Percentiles rank a stretch among this genome's conserved stretches.
Evolutionary conservation across 2,113 vertebrate genomes (phyloP).

Genomic region (Dromaius novaehollandiae): DNA sequence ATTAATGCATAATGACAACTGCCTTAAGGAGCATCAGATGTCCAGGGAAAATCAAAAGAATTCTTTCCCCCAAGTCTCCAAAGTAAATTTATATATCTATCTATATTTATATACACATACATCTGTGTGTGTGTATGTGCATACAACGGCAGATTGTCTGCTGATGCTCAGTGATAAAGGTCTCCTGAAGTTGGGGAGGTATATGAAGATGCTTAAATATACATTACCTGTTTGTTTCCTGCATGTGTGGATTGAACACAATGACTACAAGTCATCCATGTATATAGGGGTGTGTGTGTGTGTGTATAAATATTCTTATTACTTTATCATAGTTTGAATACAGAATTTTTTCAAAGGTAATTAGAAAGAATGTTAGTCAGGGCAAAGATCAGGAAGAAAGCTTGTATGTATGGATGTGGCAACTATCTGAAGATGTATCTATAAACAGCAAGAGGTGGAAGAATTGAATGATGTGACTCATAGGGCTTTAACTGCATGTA

Average conservation of each 20-base stretch:
- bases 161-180: not conserved
- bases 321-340: not conserved
- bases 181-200: not conserved
- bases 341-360: not conserved
- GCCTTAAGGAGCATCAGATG: conserved; percentile 60
- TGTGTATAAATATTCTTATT: not conserved
- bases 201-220: not conserved
- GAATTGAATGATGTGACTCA: not conserved
- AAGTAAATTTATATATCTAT: not conserved
- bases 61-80: not conserved
- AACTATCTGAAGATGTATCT: not conserved
- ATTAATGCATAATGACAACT: conserved; percentile 65
- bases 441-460: not conserved
- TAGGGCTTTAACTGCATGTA: not conserved
- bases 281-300: not conserved
- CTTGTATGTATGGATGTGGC: not conserved
- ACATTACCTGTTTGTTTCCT: not conserved
- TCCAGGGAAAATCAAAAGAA: conserved; percentile 27
- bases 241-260: not conserved
- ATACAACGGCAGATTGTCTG: not conserved
- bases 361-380: not conserved
- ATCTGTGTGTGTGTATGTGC: not conserved
- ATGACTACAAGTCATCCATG: not conserved
- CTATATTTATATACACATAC: not conserved
- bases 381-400: not conserved